Percentiles rank a stretch among this genome's conserved stretches.
phyloP scores from a whole-genome alignment of 2,113 vertebrate species.

The Eira barbara region DNA sequence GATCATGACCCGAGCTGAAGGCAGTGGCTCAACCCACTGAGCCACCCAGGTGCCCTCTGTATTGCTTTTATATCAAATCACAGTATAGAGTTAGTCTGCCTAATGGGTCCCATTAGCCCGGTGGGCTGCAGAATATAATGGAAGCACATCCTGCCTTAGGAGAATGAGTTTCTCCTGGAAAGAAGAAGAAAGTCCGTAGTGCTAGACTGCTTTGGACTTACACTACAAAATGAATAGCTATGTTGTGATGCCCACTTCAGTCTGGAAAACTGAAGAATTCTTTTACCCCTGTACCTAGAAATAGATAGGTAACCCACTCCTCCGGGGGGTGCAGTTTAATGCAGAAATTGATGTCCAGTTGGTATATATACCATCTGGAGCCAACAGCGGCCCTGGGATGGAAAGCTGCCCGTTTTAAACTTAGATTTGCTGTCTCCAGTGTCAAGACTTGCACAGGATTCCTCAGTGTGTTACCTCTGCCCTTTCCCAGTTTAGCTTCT shows the following conservation, averaged over 20 bases:
- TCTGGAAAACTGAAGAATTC: neutral
- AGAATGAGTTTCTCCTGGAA: neutral
- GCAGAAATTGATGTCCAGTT: neutral
- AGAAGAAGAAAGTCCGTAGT: neutral
- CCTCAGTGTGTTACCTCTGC: constrained; percentile 68
- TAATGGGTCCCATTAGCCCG: neutral
- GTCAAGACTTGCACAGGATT: constrained; percentile 26
- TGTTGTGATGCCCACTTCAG: neutral
- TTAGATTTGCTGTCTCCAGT: constrained; percentile 51
- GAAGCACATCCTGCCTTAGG: neutral
- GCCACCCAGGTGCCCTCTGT: neutral
- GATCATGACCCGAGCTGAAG: too few species aligned
- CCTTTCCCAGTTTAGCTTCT: constrained; percentile 77
- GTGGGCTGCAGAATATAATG: neutral
- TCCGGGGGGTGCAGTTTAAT: neutral
- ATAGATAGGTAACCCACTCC: neutral
- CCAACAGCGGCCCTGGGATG: neutral
- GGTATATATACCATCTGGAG: neutral
- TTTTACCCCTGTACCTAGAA: neutral
- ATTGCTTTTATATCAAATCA: neutral
- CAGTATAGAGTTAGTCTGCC: neutral
- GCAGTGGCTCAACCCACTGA: too few species aligned
- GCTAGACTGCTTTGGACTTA: neutral
- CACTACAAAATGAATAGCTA: neutral
- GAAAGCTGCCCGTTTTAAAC: constrained; percentile 60